A percentile compares a stretch with the other conserved stretches of the same genome.
Conservation (phyloP, 2,113 vertebrate genomes). For the Nothoprocta pentlandii region DNA sequence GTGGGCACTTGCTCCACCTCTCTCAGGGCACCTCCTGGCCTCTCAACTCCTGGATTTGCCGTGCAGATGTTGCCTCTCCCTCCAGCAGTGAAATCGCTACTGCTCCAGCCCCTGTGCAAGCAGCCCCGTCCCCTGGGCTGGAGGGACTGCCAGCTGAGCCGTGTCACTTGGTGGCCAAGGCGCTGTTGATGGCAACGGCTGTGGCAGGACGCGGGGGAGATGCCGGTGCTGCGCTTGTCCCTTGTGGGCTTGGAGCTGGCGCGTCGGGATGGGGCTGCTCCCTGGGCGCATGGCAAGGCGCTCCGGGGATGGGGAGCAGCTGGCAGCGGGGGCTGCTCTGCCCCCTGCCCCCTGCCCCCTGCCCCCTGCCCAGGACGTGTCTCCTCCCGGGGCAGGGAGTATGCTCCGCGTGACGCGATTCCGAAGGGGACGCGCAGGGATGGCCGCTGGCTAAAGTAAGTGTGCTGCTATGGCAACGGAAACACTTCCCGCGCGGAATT, state of each 20-base stretch:
- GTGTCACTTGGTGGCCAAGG: fast-evolving
- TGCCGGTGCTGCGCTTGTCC: not conserved
- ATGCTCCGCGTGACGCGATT: not conserved
- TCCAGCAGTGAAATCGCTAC: not conserved
- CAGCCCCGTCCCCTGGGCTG: not conserved
- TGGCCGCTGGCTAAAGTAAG: conserved; percentile 22
- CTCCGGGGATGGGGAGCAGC: not conserved
- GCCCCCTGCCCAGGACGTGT: not conserved
- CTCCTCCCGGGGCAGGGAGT: not conserved
- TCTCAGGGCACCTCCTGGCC: not conserved
- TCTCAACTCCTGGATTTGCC: not conserved
- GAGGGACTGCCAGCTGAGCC: no score
- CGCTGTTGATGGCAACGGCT: not conserved
- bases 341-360: not conserved
- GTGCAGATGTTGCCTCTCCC: not conserved
- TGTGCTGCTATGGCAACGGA: conserved; percentile 24
- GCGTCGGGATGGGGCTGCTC: not conserved
- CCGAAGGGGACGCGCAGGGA: not conserved
- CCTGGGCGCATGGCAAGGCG: not conserved
- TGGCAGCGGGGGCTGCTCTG: not conserved
- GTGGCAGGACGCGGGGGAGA: not conserved
- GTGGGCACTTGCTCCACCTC: not conserved
- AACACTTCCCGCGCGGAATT: not conserved
- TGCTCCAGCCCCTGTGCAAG: not conserved
- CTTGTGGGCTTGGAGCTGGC: not conserved